Evolutionary conservation across 1,140 invertebrate genomes (phyloP).

Genomic region (Maniola jurtina): DNA sequence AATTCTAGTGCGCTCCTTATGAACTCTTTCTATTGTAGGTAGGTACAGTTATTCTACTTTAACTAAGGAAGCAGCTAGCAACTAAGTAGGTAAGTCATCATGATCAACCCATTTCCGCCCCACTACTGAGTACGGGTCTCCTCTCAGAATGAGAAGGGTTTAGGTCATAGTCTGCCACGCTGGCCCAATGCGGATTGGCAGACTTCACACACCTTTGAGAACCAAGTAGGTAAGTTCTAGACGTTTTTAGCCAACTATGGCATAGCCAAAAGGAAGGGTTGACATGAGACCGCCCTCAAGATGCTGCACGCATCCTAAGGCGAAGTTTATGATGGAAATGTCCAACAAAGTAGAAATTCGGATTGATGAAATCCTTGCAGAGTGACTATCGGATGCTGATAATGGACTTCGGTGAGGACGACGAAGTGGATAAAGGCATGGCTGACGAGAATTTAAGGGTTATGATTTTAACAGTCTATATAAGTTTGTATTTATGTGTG

Average conservation of each 20-base stretch:
- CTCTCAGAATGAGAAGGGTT: no score
- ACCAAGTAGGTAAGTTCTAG: no score
- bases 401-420: conserved; percentile 73
- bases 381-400: conserved; percentile 70
- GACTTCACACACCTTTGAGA: no score
- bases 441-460: conserved; percentile 34
- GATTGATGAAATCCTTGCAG: conserved; percentile 66
- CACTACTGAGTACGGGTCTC: no score
- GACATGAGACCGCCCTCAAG: conserved; percentile 51
- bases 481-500: no score
- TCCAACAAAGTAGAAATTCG: conserved; percentile 67
- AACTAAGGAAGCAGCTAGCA: background rate
- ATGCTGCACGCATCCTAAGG: conserved; percentile 48
- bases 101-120: no score
- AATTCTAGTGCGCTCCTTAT: conserved; percentile 3
- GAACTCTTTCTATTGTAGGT: background rate
- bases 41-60: background rate
- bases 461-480: no score
- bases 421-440: conserved; percentile 55
- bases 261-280: no score
- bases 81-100: no score
- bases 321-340: conserved; percentile 67
- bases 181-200: no score
- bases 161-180: no score
- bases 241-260: no score